Evolutionary conservation across 2,888 invertebrate species (phyloP), one percentile per base, ranked within the genome.

Genomic region (Trichopria drosophilae): DNA sequence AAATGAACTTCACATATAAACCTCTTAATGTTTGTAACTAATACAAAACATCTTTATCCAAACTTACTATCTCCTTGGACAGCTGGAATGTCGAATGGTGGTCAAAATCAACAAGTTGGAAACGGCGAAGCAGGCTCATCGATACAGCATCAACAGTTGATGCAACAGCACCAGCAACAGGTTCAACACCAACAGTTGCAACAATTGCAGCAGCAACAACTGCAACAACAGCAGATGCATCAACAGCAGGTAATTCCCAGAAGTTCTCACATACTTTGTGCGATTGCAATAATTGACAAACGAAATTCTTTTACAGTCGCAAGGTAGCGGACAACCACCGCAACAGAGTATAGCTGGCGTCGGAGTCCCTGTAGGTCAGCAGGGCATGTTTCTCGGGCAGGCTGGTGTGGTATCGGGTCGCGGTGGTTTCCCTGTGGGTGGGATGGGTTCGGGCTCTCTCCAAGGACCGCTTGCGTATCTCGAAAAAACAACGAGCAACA

Each of bases 401-500:
- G 64, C 67, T 36, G 68, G 64, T 22, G 62, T 63, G n/a, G 54
- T 62, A 3, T 59, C 61, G 5, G 63, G 60, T 19, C 57, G 91
- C 87, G n/a, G 90, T 86, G 63, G 91, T 87, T 28, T 92, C 84
- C 75, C 79, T 86, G 61, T 72, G 3, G 69, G 66, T 16, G 62
- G 62, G 28, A 63, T 67, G 15, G 76, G 79, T 55, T 80, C 80
- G 5, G 79, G 82, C 0, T 80, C 86, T 2, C 79, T 90, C 46
- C 90, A 90, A 61, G 91, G 92, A 6, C 93, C 92, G 1, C 79
- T 93, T 56, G 92, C 92, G 1, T 92, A 87, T 70, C 79, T 93
- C 55, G 92, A 93, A 79, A 91, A 92, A 80, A 91, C 91, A 59
- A 89, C 92, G 67, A 90, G 90, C 77, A 92, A 90, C 78, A 92